phyloP scores from a whole-genome alignment of 2,888 invertebrate species.

The Brachypalpus laphriformis region DNA sequence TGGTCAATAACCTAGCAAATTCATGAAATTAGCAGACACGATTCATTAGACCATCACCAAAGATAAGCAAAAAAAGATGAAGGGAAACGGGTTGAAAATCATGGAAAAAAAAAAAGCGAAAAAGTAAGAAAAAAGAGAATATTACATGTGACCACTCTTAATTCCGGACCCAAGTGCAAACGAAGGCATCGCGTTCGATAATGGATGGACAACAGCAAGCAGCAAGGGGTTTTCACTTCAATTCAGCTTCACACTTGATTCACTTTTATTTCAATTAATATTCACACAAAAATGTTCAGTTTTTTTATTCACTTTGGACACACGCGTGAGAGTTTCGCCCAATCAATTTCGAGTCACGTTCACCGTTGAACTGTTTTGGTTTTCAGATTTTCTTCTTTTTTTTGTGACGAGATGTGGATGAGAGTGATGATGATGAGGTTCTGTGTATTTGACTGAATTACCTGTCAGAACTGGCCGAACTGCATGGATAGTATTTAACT shows the following conservation, averaged over 20 bases:
- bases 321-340: slow-evolving; percentile 18
- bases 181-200: slow-evolving; percentile 60
- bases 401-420: slow-evolving; percentile 32
- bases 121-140: slow-evolving; percentile 1
- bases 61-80: not conserved
- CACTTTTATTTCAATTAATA: slow-evolving; percentile 10
- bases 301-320: not conserved
- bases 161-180: slow-evolving; percentile 59
- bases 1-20: slow-evolving; percentile 69
- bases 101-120: not conserved
- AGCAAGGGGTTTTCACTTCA: not conserved
- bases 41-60: not conserved
- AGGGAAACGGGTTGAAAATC: not conserved
- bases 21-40: slow-evolving; percentile 1
- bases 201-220: not conserved
- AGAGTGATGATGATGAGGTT: slow-evolving; percentile 56
- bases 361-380: slow-evolving; percentile 24
- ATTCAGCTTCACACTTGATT: not conserved
- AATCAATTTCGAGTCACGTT: slow-evolving; percentile 45
- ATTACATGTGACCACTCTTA: slow-evolving; percentile 68
- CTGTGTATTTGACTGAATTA: slow-evolving; percentile 82
- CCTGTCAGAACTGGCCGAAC: slow-evolving; percentile 96
- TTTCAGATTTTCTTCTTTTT: slow-evolving; percentile 6
- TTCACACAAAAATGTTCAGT: slow-evolving; percentile 1
- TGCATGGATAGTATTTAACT: slow-evolving; percentile 91